Evolutionary conservation across 2,797 vertebrate species (phyloP), one percentile per base, ranked within the genome.

Genomic region (Brotula barbata): DNA sequence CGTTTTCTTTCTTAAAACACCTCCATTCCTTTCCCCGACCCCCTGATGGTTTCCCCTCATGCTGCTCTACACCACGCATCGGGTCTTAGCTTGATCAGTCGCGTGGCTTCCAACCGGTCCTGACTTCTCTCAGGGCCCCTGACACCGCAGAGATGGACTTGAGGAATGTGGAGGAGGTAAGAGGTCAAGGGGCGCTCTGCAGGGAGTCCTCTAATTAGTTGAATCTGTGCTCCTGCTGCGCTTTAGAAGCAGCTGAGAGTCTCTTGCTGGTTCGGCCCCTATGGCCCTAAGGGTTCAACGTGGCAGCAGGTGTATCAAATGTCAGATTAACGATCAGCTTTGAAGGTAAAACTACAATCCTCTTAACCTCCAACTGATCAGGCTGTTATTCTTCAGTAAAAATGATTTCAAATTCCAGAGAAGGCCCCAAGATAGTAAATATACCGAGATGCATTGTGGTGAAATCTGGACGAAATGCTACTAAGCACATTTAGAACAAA

Each of bases 51-150:
- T 28, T 28, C 25, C 25, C 25, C 4, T 28, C 25, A 28, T 28
- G 25, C 25, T 28, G 25, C n/a, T n/a, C n/a, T 75, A 74, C 78
- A 73, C 67, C 1, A 14, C 20, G 67, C 58, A 76, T 59, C 43
- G 72, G 75, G 40, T 15, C 28, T 7, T 7, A 16, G 76, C 75
- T 85, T 81, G 78, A 79, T 83, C 85, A 78, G 66, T 68, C 59
- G 63, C 7, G 56, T 81, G 82, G 45, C 61, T 72, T 58, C 68
- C 73, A 78, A 85, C 72, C 39, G 36, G 42, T 57, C 37, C 63
- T 53, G 77, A 83, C 79, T 74, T 62, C 47, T 65, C 70, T 42
- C 22, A 0, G 21, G 31, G 56, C 2, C 58, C 64, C 33, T 10
- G 61, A 69, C n/a, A 40, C 42, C 5, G 56, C 9, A 28, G 40